Conservation (phyloP, 2,888 invertebrate species). For the Celastrina argiolus region DNA sequence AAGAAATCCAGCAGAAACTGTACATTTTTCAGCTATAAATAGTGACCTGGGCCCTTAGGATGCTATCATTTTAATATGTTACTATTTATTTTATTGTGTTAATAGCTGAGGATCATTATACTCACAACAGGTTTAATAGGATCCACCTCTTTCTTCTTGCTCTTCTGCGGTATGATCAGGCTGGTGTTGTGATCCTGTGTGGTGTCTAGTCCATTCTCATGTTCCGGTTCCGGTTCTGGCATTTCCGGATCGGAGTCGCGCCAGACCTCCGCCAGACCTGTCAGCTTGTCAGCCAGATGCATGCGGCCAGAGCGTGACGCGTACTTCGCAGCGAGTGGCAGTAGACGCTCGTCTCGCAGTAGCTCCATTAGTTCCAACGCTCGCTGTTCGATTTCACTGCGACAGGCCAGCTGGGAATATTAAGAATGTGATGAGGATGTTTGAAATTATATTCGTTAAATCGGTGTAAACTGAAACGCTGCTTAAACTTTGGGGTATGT, state of each 20-base stretch:
- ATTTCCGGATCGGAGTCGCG: constrained; percentile 59
- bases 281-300: constrained; percentile 87
- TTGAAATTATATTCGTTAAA: too few relatives aligned
- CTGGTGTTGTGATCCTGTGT: constrained; percentile 61
- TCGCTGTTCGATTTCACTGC: constrained; percentile 89
- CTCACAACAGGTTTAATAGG: constrained; percentile 68
- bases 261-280: constrained; percentile 75
- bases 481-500: too few relatives aligned
- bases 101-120: constrained; percentile 24
- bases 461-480: too few relatives aligned
- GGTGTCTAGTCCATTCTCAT: constrained; percentile 56
- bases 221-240: constrained; percentile 60
- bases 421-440: constrained; percentile 5
- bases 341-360: constrained; percentile 85
- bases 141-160: constrained; percentile 54
- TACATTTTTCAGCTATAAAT: too few relatives aligned
- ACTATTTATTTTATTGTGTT: too few relatives aligned
- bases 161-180: constrained; percentile 64
- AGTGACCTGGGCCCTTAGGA: too few relatives aligned
- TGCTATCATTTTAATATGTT: too few relatives aligned
- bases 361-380: constrained; percentile 92
- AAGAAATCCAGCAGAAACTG: too few relatives aligned
- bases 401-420: constrained; percentile 84
- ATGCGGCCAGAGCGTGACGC: constrained; percentile 87
- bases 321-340: constrained; percentile 93